Conservation (phyloP, 2,113 vertebrate genomes). For the Gnathonemus echidnorhynchus region DNA sequence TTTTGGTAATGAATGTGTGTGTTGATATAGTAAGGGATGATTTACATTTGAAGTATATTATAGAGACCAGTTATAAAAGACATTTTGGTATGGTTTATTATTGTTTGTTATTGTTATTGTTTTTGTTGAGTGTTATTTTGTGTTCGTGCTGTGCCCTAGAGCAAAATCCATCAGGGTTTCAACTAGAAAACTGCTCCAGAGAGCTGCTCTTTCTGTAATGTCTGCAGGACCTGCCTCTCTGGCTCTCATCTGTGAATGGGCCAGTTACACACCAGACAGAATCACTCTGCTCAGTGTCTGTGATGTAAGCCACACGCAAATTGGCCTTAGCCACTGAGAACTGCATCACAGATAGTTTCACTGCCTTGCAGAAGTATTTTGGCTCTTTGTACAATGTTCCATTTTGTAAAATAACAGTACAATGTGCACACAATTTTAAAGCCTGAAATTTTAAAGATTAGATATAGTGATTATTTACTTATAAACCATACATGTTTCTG, state of each 20-base stretch:
- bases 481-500: neutral
- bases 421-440: neutral
- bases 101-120: neutral
- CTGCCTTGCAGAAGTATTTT: neutral
- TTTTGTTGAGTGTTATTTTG: neutral
- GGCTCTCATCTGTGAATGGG: neutral
- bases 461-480: neutral
- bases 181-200: neutral
- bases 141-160: neutral
- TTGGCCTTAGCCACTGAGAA: neutral
- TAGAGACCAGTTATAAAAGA: constrained; percentile 5
- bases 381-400: neutral
- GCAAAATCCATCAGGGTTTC: neutral
- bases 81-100: neutral
- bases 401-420: neutral
- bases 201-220: neutral
- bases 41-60: constrained; percentile 5
- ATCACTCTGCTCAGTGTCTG: neutral
- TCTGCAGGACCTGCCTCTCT: neutral
- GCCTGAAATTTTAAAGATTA: neutral
- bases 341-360: neutral
- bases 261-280: neutral
- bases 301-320: neutral
- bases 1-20: neutral
- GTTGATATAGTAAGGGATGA: neutral